Evolutionary conservation across 2,888 invertebrate species (phyloP).

Genomic region (Harmothoe impar): DNA sequence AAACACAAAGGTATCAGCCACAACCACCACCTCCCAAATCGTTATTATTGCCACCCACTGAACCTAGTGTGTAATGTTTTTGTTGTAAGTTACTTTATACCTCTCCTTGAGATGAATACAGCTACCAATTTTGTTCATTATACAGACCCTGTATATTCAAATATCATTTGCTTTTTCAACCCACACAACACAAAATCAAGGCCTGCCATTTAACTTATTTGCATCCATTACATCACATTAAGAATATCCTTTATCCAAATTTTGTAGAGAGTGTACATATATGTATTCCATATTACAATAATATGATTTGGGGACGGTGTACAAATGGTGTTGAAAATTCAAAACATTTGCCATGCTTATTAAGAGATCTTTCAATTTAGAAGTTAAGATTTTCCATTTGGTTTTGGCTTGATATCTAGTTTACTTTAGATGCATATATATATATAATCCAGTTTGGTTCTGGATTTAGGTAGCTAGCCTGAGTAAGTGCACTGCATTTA

Average conservation of each 20-base stretch:
- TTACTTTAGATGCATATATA: neutral
- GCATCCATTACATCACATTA: neutral
- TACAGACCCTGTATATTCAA: neutral
- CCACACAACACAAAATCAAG: neutral
- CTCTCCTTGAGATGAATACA: neutral
- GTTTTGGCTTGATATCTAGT: neutral
- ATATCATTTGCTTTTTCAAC: neutral
- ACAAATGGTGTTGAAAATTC: too few species aligned
- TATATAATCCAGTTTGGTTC: neutral
- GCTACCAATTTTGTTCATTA: neutral
- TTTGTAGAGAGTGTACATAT: too few species aligned
- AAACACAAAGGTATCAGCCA: slow-evolving; percentile 3
- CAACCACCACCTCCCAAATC: slow-evolving; percentile 6
- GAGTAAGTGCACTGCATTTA: neutral
- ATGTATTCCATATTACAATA: neutral
- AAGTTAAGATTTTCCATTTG: neutral
- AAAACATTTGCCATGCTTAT: neutral
- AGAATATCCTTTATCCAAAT: neutral
- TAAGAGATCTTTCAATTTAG: neutral
- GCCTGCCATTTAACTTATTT: neutral
- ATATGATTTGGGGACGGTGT: neutral
- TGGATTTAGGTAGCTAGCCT: slow-evolving; percentile 4
- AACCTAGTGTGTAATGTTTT: slow-evolving; percentile 10
- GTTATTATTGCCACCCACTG: neutral
- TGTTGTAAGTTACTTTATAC: neutral